Base-by-base conservation (phyloP, 2,113 vertebrate species). In the Aleadryas rufinucha region DNA sequence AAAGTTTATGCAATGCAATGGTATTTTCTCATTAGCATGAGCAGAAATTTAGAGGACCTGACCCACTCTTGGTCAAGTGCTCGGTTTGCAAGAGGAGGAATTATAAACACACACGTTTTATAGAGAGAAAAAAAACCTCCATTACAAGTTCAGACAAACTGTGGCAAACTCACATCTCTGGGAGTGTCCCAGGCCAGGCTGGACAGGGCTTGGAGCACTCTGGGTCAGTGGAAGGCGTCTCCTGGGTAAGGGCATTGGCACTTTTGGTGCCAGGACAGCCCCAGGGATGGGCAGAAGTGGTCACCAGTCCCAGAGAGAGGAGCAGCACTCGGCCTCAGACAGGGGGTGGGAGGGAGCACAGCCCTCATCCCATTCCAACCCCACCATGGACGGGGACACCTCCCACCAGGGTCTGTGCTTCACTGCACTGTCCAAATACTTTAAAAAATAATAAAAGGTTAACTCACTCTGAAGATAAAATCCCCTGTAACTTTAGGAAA, bases 401-500 rank as follows among this genome's bases (percentile, higher is more conserved):
- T 17, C 27, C 49, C 60, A 30, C 7, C 27, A 11, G 44, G 11
- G n/a, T 11, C 11, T 1, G 23, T 9, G 31, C n/a, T 13, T 8
- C 54, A 6, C 10, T 2, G n/a, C 47, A 49, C 13, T 0, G 2
- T 1, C 68, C n/a, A 76, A 49, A 16, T 4, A 7, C 37, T 21
- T 17, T 0, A 12, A 5, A 12, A 5, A 16, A 31, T 6, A 18
- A 42, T 1, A 7, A 5, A 28, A 30, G 5, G 4, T 30, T 5
- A 13, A 23, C 22, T 45, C 9, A 1, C 21, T 52, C 41, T 14
- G 28, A 24, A 41, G 31, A 11, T 1, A 37, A 42, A 27, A 4
- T 3, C 31, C 15, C 56, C 59, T 30, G 21, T 6, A 26, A 10
- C 5, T 27, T 14, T 3, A 5, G 5, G 10, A 23, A 72, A 33